Evolutionary conservation across 2,797 vertebrate species (phyloP).

Genomic region (Chanos chanos): DNA sequence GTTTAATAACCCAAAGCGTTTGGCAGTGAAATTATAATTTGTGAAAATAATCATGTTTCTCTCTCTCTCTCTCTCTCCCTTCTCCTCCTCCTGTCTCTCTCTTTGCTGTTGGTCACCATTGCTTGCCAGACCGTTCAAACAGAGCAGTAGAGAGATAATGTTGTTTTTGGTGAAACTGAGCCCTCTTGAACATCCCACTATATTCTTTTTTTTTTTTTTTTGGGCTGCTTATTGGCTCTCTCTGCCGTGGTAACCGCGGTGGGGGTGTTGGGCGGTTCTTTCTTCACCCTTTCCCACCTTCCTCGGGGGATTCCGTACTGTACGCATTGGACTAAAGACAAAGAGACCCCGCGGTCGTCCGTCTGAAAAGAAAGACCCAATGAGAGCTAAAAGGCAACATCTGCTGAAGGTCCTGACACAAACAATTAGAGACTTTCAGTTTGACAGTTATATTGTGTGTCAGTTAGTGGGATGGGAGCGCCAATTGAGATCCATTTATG

Average conservation of each 20-base stretch:
- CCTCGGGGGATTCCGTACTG: no score
- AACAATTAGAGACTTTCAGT: no score
- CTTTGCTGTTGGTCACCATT: constrained; percentile 15
- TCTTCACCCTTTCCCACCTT: no score
- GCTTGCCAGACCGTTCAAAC: no score
- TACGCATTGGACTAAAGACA: no score
- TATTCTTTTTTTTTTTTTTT: constrained; percentile 32
- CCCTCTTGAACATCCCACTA: constrained; percentile 23
- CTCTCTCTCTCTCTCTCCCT: constrained; percentile 8
- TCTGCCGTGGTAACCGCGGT: constrained; percentile 10
- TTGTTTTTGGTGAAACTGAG: constrained; percentile 19
- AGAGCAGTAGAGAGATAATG: constrained; percentile 36
- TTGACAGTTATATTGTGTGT: no score
- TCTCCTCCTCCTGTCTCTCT: background rate
- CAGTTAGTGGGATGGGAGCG: no score
- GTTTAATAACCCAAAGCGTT: constrained; percentile 44
- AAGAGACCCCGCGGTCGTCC: no score
- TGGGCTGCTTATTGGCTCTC: constrained; percentile 31
- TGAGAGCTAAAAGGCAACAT: no score
- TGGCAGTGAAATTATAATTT: constrained; percentile 38
- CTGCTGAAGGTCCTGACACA: no score
- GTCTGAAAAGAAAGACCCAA: no score
- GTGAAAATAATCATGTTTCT: constrained; percentile 27
- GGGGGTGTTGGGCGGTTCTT: background rate
- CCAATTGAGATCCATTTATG: no score